Percentiles rank a stretch among this genome's conserved stretches.
Conservation (phyloP, 37 sponge, comb jelly and placozoan species). For the Lycopodina hypogea region DNA sequence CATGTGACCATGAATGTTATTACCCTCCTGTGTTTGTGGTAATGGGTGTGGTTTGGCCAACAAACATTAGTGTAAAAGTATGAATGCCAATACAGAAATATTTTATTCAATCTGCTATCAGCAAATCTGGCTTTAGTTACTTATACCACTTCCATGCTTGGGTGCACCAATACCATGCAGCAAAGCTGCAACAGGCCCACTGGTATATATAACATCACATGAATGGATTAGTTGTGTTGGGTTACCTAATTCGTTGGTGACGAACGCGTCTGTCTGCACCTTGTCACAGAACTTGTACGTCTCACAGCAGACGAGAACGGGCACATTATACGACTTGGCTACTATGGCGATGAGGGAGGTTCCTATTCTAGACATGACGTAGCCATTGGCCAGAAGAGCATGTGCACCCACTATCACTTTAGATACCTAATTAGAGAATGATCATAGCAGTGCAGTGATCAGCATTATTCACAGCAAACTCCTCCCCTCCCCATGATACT, state of each 20-base stretch:
- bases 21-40: too few species aligned
- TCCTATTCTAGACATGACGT: constrained; percentile 90
- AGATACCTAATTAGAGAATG: constrained; percentile 50
- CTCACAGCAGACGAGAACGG: constrained; percentile 98
- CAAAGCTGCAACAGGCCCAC: too few species aligned
- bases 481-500: background rate
- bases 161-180: too few species aligned
- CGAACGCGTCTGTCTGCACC: constrained; percentile 96
- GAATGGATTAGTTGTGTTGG: too few species aligned
- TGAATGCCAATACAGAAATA: too few species aligned
- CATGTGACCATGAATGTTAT: too few species aligned
- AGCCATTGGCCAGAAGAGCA: constrained; percentile 94
- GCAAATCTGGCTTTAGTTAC: too few species aligned
- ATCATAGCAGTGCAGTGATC: background rate
- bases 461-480: background rate
- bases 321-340: constrained; percentile 92
- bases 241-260: constrained; percentile 95
- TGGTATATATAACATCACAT: too few species aligned
- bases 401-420: constrained; percentile 92
- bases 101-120: too few species aligned
- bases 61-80: too few species aligned
- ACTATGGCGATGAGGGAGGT: constrained; percentile 90
- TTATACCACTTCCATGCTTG: too few species aligned
- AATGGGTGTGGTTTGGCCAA: too few species aligned
- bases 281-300: constrained; percentile 97